phyloP scores from a whole-genome alignment of 2,888 invertebrate genomes.

The Trachelus troglodyta region DNA sequence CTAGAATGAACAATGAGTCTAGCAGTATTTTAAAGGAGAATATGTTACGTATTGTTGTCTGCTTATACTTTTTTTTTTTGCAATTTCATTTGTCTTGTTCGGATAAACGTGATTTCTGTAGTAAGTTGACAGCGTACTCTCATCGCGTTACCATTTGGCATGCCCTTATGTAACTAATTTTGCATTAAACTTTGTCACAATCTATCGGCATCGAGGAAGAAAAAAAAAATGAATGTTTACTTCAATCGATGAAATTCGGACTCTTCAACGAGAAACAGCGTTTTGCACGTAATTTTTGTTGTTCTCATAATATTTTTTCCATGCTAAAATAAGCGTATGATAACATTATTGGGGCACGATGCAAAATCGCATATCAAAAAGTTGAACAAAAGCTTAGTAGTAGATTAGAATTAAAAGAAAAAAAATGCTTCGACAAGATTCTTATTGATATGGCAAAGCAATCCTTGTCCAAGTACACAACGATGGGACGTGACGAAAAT shows the following conservation, averaged over 20 bases:
- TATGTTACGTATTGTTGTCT: neutral
- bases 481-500: neutral
- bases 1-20: neutral
- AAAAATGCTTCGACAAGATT: neutral
- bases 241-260: too few relatives aligned
- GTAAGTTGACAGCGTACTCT: neutral
- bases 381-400: neutral
- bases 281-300: too few relatives aligned
- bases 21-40: neutral
- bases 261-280: too few relatives aligned
- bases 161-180: conserved; percentile 37
- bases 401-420: neutral
- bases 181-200: conserved; percentile 24
- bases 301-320: neutral
- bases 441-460: neutral
- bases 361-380: neutral
- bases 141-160: conserved; percentile 24
- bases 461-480: neutral
- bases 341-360: neutral
- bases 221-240: neutral
- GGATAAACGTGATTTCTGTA: neutral
- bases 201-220: neutral
- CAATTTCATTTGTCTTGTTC: neutral
- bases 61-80: neutral
- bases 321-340: neutral